Evolutionary conservation across 2,888 invertebrate species (phyloP).

Genomic region (Danaus chrysippus): DNA sequence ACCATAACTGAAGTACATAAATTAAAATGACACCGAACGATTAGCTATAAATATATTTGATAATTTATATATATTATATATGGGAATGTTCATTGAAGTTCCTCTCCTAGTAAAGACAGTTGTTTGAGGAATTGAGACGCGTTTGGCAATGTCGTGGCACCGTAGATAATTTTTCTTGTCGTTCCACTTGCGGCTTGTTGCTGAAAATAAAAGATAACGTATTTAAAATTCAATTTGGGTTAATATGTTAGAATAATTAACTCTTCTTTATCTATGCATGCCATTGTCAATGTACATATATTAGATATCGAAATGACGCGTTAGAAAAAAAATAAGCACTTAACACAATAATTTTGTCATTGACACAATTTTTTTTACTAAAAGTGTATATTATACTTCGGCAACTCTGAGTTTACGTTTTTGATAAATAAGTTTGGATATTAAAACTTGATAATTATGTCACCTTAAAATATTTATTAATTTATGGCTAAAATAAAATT

Average conservation of each 20-base stretch:
- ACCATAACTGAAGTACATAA: neutral
- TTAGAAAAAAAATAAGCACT: too few relatives aligned
- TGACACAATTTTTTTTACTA: neutral
- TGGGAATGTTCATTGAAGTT: slow-evolving; percentile 79
- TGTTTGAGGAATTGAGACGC: slow-evolving; percentile 97
- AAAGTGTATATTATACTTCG: too few relatives aligned
- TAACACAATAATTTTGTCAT: slow-evolving; percentile 13
- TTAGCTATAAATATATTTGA: slow-evolving; percentile 20
- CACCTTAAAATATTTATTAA: too few relatives aligned
- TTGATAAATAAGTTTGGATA: too few relatives aligned
- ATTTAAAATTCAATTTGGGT: too few relatives aligned
- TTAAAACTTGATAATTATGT: too few relatives aligned
- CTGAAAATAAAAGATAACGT: slow-evolving; percentile 49
- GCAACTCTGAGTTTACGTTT: too few relatives aligned
- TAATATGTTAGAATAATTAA: too few relatives aligned
- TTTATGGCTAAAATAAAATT: too few relatives aligned
- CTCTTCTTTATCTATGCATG: too few relatives aligned
- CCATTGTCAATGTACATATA: too few relatives aligned
- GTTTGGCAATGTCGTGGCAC: slow-evolving; percentile 95
- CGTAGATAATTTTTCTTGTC: slow-evolving; percentile 93
- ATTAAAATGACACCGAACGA: slow-evolving; percentile 1
- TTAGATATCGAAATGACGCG: too few relatives aligned
- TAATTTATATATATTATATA: slow-evolving; percentile 21
- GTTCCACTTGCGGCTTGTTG: slow-evolving; percentile 83
- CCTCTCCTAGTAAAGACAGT: slow-evolving; percentile 87